These are phyloP conservation scores for Takifugu rubripes DNA, from an alignment of 2,797 vertebrate genomes.

Conservation along the genomic window DNA sequence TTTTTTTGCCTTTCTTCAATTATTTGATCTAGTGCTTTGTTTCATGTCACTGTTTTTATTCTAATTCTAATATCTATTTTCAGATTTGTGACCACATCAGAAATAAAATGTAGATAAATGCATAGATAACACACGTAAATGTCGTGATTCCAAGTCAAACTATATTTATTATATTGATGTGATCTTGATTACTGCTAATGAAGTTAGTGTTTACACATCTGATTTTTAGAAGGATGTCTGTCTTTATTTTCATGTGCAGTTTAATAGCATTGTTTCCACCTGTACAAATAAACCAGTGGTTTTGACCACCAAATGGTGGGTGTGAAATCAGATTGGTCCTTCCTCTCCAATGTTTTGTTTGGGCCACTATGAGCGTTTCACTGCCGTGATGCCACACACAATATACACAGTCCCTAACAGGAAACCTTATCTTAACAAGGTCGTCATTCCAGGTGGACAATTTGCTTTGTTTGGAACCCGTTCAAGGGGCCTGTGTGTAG, in stretches of 20 bases:
- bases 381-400: conserved; percentile 12
- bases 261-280: background rate
- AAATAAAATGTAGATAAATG: too few relatives aligned
- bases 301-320: background rate
- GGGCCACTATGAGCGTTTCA: conserved; percentile 7
- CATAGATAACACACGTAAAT: too few relatives aligned
- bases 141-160: too few relatives aligned
- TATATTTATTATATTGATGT: too few relatives aligned
- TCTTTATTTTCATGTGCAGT: too few relatives aligned
- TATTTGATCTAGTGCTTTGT: too few relatives aligned
- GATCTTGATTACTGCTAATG: background rate
- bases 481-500: conserved; percentile 51
- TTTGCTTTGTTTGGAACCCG: conserved; percentile 60
- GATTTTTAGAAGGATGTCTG: too few relatives aligned
- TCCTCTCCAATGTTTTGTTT: conserved; percentile 8
- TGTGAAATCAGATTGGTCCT: background rate
- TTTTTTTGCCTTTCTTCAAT: too few relatives aligned
- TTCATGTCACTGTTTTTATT: too few relatives aligned
- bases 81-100: too few relatives aligned
- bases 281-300: background rate
- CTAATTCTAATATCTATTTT: too few relatives aligned
- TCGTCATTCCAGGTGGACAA: conserved; percentile 52
- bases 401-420: conserved; percentile 16
- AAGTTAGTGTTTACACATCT: too few relatives aligned
- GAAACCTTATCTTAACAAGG: conserved; percentile 56